phyloP scores from a whole-genome alignment of 64 coral and sea anemone genomes.

The Montipora cactus region DNA sequence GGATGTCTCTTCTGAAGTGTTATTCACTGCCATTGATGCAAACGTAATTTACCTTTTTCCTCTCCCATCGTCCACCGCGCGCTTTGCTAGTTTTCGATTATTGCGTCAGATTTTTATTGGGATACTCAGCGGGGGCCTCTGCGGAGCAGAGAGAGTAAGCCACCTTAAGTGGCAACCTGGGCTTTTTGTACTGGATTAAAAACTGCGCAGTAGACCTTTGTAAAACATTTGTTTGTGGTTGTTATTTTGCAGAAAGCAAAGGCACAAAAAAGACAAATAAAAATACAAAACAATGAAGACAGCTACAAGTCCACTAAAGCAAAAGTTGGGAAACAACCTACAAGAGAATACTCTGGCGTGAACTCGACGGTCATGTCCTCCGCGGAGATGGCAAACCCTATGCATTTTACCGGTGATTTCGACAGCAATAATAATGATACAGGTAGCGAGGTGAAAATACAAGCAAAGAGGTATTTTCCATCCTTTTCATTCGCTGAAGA shows the following conservation, averaged over 20 bases:
- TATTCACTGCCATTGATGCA: too few relatives aligned
- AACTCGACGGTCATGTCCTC: background rate
- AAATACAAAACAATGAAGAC: background rate
- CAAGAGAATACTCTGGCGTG: background rate
- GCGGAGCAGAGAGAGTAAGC: too few relatives aligned
- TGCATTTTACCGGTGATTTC: background rate
- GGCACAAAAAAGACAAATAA: slow-evolving; percentile 15
- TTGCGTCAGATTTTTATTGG: too few relatives aligned
- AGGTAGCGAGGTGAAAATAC: background rate
- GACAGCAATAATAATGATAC: background rate
- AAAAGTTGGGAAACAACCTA: background rate
- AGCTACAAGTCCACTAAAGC: background rate
- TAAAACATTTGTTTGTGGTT: background rate
- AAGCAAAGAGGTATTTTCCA: background rate
- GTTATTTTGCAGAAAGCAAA: slow-evolving; percentile 27
- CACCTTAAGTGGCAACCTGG: too few relatives aligned
- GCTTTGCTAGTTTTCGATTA: too few relatives aligned
- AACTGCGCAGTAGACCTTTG: too few relatives aligned
- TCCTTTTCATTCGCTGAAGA: background rate
- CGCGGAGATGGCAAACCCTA: background rate
- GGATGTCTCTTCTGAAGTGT: too few relatives aligned
- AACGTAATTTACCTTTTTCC: too few relatives aligned
- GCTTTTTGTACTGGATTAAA: too few relatives aligned
- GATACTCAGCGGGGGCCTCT: too few relatives aligned
- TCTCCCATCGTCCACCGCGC: too few relatives aligned